Evolutionary conservation across 2,888 invertebrate genomes (phyloP), one percentile per base, ranked within the genome.

Genomic region (Bhutanitis thaidina): DNA sequence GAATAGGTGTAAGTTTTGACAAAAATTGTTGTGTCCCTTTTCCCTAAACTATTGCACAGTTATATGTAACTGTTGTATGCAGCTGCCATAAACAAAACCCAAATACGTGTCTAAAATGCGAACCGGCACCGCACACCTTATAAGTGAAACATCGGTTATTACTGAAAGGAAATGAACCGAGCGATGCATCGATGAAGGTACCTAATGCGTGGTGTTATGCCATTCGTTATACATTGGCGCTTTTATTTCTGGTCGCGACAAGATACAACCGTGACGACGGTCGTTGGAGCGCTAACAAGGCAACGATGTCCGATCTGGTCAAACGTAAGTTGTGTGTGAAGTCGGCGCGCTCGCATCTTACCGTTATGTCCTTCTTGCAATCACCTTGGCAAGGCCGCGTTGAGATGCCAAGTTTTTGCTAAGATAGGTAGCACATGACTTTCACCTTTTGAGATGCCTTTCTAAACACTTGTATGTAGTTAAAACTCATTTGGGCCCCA

Each of bases 341-440:
- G 69, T 66, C 73, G 72, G 73, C 74, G 78, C 64, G 65, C 62
- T 61, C 60, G 74, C 73, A 67, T 67, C 59, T 59, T 66, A 69
- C 81, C 89, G 88, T 88, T 88, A 88, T 65, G 85, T 79, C 86
- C 86, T 83, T 80, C 77, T 81, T 85, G 84, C 82, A 81, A 69
- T 88, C 78, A 88, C 88, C 88, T 88, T 88, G 88, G 77, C 89
- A 89, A 89, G 89, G 89, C 88, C 88, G 86, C 77, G 57, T 52
- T 60, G 76, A 79, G 86, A 82, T 81, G 82, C 75, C 73, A 82
- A n/a, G 84, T 87, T 89, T 89, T 89, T 88, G 87, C 88, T 81
- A 80, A 73, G 77, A 82, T 79, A 80, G 77, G 82, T 79, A 80
- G 80, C 81, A 77, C 69, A 83, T 80, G 85, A 89, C 89, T 89